These are phyloP conservation scores for Endotricha flammealis DNA, from an alignment of 2,888 invertebrate genomes.

Conservation along the genomic window DNA sequence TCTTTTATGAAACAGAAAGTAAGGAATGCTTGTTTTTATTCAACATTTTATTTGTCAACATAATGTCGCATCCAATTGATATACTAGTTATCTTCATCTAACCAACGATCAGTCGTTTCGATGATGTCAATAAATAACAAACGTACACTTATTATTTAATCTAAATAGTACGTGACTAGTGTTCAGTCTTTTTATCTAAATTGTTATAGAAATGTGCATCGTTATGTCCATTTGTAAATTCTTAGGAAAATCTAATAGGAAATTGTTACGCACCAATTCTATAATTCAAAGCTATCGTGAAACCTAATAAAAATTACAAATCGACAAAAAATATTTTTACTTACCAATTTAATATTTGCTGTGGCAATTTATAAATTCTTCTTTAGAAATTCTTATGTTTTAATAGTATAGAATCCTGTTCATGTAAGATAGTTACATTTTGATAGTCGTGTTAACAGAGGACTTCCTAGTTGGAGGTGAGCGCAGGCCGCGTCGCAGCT, in stretches of 20 bases:
- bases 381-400: too few relatives aligned
- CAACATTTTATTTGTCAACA: conserved; percentile 65
- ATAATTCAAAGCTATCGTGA: too few relatives aligned
- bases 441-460: conserved; percentile 38
- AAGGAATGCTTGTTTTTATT: conserved; percentile 48
- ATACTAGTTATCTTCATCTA: conserved; percentile 21
- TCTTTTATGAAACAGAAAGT: conserved; percentile 26
- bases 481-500: conserved; percentile 31
- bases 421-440: conserved; percentile 15
- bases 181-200: conserved; percentile 5
- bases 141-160: conserved; percentile 3
- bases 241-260: conserved; percentile 7
- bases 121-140: conserved; percentile 16
- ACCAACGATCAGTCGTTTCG: conserved; percentile 18
- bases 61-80: conserved; percentile 40
- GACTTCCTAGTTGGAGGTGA: conserved; percentile 57
- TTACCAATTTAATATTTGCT: too few relatives aligned
- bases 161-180: conserved; percentile 5
- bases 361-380: too few relatives aligned
- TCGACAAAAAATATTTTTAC: too few relatives aligned
- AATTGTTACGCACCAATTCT: not conserved
- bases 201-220: conserved; percentile 12
- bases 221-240: conserved; percentile 15
- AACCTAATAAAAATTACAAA: too few relatives aligned
- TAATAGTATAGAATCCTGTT: too few relatives aligned